These are phyloP conservation scores for Oryctes rhinoceros DNA, from an alignment of 1,140 invertebrate species.

Conservation along the genomic window DNA sequence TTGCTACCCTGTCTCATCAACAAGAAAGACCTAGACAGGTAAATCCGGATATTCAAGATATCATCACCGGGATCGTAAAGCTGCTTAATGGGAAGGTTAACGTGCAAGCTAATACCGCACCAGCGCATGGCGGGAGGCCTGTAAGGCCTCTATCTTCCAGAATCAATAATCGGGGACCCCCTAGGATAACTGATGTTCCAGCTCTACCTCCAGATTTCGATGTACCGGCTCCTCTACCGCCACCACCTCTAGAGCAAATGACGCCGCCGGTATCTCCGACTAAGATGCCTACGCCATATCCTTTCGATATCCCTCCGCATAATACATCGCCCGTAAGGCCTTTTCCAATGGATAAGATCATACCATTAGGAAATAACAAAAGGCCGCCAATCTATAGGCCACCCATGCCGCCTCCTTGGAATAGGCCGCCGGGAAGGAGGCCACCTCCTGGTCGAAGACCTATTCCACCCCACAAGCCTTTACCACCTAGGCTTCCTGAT, in stretches of 20 bases:
- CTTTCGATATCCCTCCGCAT: slow-evolving; percentile 71
- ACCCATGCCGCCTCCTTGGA: slow-evolving; percentile 67
- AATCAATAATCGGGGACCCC: slow-evolving; percentile 90
- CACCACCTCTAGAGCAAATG: slow-evolving; percentile 62
- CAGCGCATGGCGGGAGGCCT: slow-evolving; percentile 63
- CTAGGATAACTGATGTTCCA: slow-evolving; percentile 79
- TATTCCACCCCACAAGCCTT: slow-evolving; percentile 66
- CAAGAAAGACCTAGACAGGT: slow-evolving; percentile 65
- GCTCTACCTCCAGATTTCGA: slow-evolving; percentile 75
- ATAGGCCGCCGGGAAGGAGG: slow-evolving; percentile 63
- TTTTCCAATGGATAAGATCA: slow-evolving; percentile 76
- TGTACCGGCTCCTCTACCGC: slow-evolving; percentile 63
- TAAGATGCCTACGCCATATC: slow-evolving; percentile 70
- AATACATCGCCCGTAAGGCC: slow-evolving; percentile 64
- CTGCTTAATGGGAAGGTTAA: slow-evolving; percentile 88
- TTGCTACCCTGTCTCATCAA: slow-evolving; percentile 58
- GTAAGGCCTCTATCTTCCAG: slow-evolving; percentile 70
- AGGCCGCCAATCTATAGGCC: slow-evolving; percentile 66
- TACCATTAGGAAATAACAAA: slow-evolving; percentile 64
- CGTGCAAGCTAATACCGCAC: slow-evolving; percentile 74
- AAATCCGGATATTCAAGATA: slow-evolving; percentile 87
- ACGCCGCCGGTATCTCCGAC: slow-evolving; percentile 64
- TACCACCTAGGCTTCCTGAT: slow-evolving; percentile 56
- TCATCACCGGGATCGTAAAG: slow-evolving; percentile 90
- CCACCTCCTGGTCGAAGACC: slow-evolving; percentile 59